Conservation (phyloP, 2,888 invertebrate genomes). For the Cheilosia grossa region DNA sequence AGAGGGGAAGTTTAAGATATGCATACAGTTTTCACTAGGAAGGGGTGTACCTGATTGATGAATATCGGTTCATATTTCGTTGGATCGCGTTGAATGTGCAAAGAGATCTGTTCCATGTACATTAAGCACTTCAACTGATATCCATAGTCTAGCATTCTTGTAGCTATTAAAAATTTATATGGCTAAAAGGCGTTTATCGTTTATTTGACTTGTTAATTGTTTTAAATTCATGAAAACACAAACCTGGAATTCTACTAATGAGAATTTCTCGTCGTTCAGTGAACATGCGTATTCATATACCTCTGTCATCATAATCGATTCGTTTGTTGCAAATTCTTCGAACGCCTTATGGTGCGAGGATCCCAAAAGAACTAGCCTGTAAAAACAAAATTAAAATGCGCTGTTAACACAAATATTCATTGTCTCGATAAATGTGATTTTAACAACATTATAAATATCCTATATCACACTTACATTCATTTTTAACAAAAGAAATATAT, state of each 20-base stretch:
- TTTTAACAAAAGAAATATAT: too few relatives aligned
- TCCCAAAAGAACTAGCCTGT: constrained; percentile 92
- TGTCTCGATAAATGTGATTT: too few relatives aligned
- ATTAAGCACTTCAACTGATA: constrained; percentile 90
- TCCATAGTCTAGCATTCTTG: constrained; percentile 91
- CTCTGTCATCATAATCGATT: constrained; percentile 96
- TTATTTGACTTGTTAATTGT: constrained; percentile 4
- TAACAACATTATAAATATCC: neutral
- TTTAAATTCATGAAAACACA: neutral
- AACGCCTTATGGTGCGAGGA: constrained; percentile 88
- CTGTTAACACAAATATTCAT: neutral
- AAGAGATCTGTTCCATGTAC: constrained; percentile 92
- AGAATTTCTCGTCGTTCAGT: constrained; percentile 89
- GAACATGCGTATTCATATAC: constrained; percentile 96
- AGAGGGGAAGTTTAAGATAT: neutral
- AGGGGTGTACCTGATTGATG: constrained; percentile 83
- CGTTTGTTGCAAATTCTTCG: constrained; percentile 89
- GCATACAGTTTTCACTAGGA: neutral
- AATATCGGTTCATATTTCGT: constrained; percentile 84
- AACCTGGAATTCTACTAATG: constrained; percentile 90
- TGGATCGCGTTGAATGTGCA: constrained; percentile 86
- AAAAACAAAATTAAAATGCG: constrained; percentile 64
- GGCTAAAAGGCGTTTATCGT: constrained; percentile 84
- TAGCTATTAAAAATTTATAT: constrained; percentile 93
- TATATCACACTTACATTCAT: too few relatives aligned